Evolutionary conservation across 2,888 invertebrate genomes (phyloP), one percentile per base, ranked within the genome.

Genomic region (Chloroclystis v-ata): DNA sequence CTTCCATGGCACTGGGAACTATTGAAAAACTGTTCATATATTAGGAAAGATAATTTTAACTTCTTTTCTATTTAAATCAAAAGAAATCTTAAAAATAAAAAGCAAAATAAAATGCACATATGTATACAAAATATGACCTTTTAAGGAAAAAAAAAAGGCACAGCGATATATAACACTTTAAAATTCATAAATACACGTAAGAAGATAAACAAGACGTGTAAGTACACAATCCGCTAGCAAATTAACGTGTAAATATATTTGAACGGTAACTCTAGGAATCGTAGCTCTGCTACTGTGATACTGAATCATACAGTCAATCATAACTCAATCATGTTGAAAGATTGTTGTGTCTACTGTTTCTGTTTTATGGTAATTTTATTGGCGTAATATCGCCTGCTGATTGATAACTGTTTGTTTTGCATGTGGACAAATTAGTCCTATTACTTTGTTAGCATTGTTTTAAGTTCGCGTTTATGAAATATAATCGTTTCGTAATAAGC

Each of bases 281-380:
- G 32, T 1, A 33, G 10, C 14, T 16, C 6, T 39, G 28, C 33
- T 35, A 30, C 43, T 40, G 40, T 37, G 40, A 37, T 20, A 49
- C 47, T 40, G 16, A 50, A 44, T 44, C 26, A 40, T 40, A 28
- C 20, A 28, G 9, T 25, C 33, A 25, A 35, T 43, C 16, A 32
- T 40, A 28, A 37, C 37, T 13, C 44, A 41, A 30, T 30, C 5
- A 32, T 41, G 41, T 32, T 45, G 49, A 41, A 32, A 25, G 30
- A 49, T 49, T 49, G 41, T 49, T 44, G 37, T 41, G 44, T 49
- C 49, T 49, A 37, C 44, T 32, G 44, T 32, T 33, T 25, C 37
- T 49, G 44, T 41, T 45, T 49, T 45, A 37, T 45, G 28, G 32
- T 42, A 37, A 45, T 45, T 44, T 49, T 33, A 42, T 33, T 37